Percentiles rank a stretch among this genome's conserved stretches.
Evolutionary conservation across 2,888 invertebrate species (phyloP).

Genomic region (Euphydryas editha): DNA sequence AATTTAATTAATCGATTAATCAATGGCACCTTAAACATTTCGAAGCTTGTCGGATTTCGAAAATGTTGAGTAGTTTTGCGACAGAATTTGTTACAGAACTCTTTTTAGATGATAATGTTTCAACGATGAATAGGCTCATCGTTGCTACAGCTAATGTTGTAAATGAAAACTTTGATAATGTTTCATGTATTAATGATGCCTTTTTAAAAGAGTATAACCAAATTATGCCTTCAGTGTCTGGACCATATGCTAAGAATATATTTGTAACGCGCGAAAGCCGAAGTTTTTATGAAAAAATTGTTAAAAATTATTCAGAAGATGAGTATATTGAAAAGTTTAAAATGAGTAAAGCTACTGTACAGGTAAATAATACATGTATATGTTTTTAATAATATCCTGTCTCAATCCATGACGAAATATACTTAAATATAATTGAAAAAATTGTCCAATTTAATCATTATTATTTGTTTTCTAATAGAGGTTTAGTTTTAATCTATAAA

Average conservation of each 20-base stretch:
- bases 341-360: constrained; percentile 66
- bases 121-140: constrained; percentile 63
- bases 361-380: constrained; percentile 61
- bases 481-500: no score
- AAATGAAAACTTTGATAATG: constrained; percentile 66
- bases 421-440: no score
- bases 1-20: no score
- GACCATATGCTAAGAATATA: constrained; percentile 33
- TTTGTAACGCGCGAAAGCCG: constrained; percentile 34
- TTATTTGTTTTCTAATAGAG: no score
- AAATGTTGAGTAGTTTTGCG: constrained; percentile 57
- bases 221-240: constrained; percentile 21
- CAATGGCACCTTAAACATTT: not conserved
- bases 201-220: constrained; percentile 50
- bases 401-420: no score
- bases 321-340: constrained; percentile 64
- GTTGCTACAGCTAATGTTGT: constrained; percentile 69
- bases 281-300: constrained; percentile 59
- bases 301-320: constrained; percentile 58
- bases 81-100: constrained; percentile 69
- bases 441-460: no score
- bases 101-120: constrained; percentile 69
- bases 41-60: not conserved
- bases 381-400: no score
- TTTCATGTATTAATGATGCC: constrained; percentile 54